Evolutionary conservation across 2,113 vertebrate genomes (phyloP), one percentile per base, ranked within the genome.

Genomic region (Eidolon helvum): DNA sequence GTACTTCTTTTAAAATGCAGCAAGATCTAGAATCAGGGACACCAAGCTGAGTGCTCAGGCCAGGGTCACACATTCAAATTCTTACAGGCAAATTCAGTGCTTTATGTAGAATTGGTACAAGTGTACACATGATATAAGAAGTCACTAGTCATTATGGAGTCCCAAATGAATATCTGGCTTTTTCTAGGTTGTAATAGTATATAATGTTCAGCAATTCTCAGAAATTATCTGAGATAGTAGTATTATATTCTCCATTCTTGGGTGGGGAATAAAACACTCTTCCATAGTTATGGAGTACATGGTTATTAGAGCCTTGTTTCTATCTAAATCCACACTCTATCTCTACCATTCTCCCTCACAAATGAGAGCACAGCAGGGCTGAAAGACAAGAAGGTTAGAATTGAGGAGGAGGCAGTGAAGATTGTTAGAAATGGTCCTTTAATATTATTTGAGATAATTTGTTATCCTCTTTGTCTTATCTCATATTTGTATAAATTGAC

Each of bases 71-170:
- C 33, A 55, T 14, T 87, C 35, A 80, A 30, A 65, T 72, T 63
- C 9, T 65, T 16, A 45, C 0, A 61, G 24, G 30, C 65, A 87
- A 35, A 38, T 55, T 72, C 48, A 72, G 30, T 63, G 55, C 30
- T 2, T 80, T 72, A 16, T 65, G 45, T 45, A 30, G 57, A 30
- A 38, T 66, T 6, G 26, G 26, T 4, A 33, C 26, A 79, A 68
- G 16, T 28, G 2, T 55, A 4, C 14, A 24, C 0, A 0, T n/a
- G 18, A 9, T 43, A 26, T 55, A 7, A 45, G 33, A 80, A 18
- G 11, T 9, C 14, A 55, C 19, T 65, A 19, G 11, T 9, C 14
- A 55, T 10, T 72, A 19, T 24, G 7, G 22, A 55, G 55, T 21
- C n/a, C 4, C 30, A 55, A 38, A 48, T 28, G 12, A 30, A 55